Evolutionary conservation across 2,113 vertebrate species (phyloP).

Genomic region (Accipiter virgatus): DNA sequence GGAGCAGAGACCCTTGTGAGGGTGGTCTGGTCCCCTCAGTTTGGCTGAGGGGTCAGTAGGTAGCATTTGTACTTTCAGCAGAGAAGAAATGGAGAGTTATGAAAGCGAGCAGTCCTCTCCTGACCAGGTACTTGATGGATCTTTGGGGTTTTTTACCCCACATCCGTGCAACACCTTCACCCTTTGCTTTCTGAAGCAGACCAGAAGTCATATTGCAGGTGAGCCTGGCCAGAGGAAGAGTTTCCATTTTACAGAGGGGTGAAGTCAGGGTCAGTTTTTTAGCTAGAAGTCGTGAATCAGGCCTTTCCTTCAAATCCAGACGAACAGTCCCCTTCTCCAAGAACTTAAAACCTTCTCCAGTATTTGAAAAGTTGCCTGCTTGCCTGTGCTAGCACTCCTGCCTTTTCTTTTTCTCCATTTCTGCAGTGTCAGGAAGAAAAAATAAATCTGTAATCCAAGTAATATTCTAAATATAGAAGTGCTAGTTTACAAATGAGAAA

Average conservation of each 20-base stretch:
- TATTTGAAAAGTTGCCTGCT: neutral
- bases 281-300: neutral
- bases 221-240: neutral
- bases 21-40: neutral
- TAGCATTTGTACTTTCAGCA: neutral
- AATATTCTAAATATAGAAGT: constrained; percentile 74
- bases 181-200: neutral
- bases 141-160: neutral
- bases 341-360: constrained; percentile 10
- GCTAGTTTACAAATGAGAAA: constrained; percentile 67
- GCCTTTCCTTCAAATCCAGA: neutral
- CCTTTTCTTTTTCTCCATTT: constrained; percentile 47
- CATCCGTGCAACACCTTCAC: neutral
- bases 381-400: neutral
- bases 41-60: neutral
- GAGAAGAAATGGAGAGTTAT: neutral
- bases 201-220: neutral
- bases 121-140: neutral
- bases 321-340: neutral
- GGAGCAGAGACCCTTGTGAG: neutral
- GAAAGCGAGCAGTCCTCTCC: neutral
- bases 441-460: constrained; percentile 54
- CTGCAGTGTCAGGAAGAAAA: constrained; percentile 60
- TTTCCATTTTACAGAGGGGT: neutral
- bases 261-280: neutral